These are phyloP conservation scores for Oreochromis mossambicus DNA, from an alignment of 2,797 vertebrate species.

Conservation along the genomic window DNA sequence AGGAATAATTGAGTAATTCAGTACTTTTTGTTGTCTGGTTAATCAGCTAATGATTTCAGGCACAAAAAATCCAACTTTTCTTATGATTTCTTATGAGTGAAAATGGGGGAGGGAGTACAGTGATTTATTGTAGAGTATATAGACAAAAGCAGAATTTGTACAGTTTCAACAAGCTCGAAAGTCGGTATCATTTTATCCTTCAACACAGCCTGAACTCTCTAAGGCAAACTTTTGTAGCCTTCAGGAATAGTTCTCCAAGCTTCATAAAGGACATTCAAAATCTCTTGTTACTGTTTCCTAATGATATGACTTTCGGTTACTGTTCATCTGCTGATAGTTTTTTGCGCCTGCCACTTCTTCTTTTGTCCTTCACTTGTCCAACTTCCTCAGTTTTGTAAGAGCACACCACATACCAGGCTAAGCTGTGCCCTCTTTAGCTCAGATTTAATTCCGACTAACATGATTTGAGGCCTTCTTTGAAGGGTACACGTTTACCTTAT, in stretches of 20 bases:
- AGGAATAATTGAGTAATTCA: background rate
- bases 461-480: conserved; percentile 29
- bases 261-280: background rate
- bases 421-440: background rate
- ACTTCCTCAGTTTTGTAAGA: background rate
- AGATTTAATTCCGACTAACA: conserved; percentile 46
- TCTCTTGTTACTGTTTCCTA: background rate
- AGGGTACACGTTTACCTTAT: conserved; percentile 47
- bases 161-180: background rate
- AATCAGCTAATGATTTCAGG: background rate
- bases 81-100: background rate
- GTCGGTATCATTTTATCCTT: fast-evolving
- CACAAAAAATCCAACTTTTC: background rate
- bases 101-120: background rate
- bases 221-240: background rate
- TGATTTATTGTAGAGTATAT: background rate
- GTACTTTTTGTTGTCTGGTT: background rate
- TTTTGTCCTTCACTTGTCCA: background rate
- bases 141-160: background rate
- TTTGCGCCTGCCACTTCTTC: background rate
- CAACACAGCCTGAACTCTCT: background rate
- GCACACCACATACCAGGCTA: background rate
- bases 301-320: background rate
- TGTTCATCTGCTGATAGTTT: background rate
- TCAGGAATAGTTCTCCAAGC: background rate